Conservation (phyloP, 2,113 vertebrate species). For the Lucifuga dentata region DNA sequence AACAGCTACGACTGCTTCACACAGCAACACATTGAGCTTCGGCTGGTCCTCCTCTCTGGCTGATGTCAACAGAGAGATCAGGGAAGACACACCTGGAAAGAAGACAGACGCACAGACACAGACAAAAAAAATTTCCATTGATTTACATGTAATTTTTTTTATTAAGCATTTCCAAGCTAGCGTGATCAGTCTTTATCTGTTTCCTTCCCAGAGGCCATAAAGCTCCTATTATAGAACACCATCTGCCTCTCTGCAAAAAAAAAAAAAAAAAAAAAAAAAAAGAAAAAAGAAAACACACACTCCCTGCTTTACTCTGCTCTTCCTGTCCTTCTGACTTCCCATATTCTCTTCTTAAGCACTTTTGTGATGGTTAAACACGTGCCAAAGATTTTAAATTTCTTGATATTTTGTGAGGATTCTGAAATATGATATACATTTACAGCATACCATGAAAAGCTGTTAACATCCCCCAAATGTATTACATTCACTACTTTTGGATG, state of each 20-base stretch:
- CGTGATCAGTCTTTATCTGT: conserved; percentile 54
- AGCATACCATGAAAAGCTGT: too few species aligned
- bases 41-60: conserved; percentile 95
- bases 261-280: too few species aligned
- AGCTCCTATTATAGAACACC: conserved; percentile 74
- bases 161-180: conserved; percentile 52
- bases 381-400: conserved; percentile 4
- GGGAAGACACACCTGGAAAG: conserved; percentile 91
- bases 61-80: conserved; percentile 91
- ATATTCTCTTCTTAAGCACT: conserved; percentile 33
- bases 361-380: conserved; percentile 32
- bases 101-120: conserved; percentile 16
- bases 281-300: too few species aligned
- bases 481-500: too few species aligned
- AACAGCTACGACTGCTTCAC: conserved; percentile 95
- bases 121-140: neutral
- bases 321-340: conserved; percentile 37
- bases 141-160: conserved; percentile 13
- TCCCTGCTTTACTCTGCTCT: conserved; percentile 49
- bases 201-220: conserved; percentile 72
- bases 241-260: conserved; percentile 76
- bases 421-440: neutral
- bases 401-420: conserved; percentile 9
- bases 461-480: too few species aligned
- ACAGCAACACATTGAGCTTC: conserved; percentile 90